Base-by-base conservation (phyloP, 2,888 invertebrate species). In the Eudasyphora cyanicolor region DNA sequence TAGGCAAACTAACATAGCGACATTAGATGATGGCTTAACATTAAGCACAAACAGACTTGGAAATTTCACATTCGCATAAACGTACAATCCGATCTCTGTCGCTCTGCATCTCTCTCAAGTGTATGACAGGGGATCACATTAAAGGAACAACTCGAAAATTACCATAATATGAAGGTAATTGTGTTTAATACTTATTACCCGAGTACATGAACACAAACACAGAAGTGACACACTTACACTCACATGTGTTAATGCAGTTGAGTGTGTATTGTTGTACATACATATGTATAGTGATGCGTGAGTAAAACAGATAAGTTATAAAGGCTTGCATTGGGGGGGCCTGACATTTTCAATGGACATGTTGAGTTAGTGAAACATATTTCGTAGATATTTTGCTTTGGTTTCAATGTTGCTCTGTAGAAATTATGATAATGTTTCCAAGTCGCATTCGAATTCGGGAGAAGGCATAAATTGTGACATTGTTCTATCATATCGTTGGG, bases 141-240 rank as follows among this genome's bases (percentile, higher is more conserved):
- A 38, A 35, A 67, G 38, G 38, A 67, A 67, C 42, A 24, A 14
- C n/a, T 51, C 32, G 75, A 42, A 64, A 64, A 75, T 75, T 75
- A 77, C 60, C 69, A 60, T 69, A 32, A 77, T 77, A 70, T 45
- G 12, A 70, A 35, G 60, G 49, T 77, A 70, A 77, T 70, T 77
- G 45, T 38, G 42, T 77, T 29, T 69, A 42, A 67, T 67, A 21
- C 42, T 21, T n/a, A 76, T 38, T 57, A 69, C 12, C 42, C 0
- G n/a, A n/a, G n/a, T n/a, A n/a, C n/a, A n/a, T n/a, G n/a, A 60
- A 51, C 17, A 62, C 27, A 75, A 49, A 8, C 38, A 38, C 38
- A n/a, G n/a, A n/a, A n/a, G n/a, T n/a, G n/a, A n/a, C n/a, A 8
- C 38, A 38, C 38, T n/a, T n/a, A 45, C n/a, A 45, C n/a, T 2